Percentiles rank a stretch among this genome's conserved stretches.
These are phyloP conservation scores for Resseliella maxima DNA, from an alignment of 2,888 invertebrate species.

Conservation along the genomic window DNA sequence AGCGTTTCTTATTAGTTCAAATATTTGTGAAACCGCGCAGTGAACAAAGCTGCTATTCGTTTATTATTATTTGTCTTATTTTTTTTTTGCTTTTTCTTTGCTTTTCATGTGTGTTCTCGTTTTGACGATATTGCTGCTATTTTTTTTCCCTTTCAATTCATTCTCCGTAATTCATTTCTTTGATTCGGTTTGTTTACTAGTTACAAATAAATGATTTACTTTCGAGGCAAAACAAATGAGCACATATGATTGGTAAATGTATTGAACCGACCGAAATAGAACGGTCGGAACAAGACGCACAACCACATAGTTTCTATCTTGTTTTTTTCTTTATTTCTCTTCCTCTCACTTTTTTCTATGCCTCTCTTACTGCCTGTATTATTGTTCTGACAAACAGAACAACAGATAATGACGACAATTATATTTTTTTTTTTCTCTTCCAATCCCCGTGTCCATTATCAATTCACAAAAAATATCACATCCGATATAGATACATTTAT, in stretches of 20 bases:
- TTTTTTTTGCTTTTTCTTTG: background rate
- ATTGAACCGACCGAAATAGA: background rate
- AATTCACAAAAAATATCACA: background rate
- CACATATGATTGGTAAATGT: background rate
- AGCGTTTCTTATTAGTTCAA: background rate
- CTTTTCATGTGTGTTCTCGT: background rate
- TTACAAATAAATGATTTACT: background rate
- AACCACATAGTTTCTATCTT: background rate
- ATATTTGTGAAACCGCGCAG: too few relatives aligned
- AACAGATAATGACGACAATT: conserved; percentile 28
- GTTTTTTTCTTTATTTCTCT: background rate
- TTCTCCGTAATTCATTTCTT: background rate
- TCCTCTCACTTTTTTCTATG: background rate
- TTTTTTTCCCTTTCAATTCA: background rate
- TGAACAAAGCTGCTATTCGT: background rate
- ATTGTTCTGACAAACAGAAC: background rate
- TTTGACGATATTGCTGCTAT: background rate
- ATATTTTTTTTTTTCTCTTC: too few relatives aligned
- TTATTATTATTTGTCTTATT: background rate
- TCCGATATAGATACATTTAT: background rate
- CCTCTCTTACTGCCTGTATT: background rate
- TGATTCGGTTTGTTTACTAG: conserved; percentile 18
- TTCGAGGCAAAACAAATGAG: conserved; percentile 19
- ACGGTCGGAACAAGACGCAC: background rate
- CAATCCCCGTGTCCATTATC: background rate